phyloP scores from a whole-genome alignment of 2,797 vertebrate genomes.

The Holocentrus rufus region DNA sequence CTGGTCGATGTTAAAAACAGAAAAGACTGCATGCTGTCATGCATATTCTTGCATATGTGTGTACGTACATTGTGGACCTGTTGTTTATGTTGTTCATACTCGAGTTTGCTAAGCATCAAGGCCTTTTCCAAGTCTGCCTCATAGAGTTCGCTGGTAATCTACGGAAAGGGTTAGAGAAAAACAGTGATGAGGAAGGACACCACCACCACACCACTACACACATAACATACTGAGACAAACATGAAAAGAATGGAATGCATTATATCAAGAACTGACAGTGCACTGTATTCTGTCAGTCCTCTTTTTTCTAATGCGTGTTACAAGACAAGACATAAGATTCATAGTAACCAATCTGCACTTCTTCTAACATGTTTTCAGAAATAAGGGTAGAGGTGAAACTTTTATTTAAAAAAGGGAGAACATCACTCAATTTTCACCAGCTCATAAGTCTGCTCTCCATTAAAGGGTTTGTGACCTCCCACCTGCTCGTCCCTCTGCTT shows the following conservation, averaged over 20 bases:
- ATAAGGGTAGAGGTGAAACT: neutral
- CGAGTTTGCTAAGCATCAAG: constrained; percentile 92
- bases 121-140: constrained; percentile 96
- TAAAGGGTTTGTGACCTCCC: neutral
- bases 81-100: constrained; percentile 91
- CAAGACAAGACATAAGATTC: neutral
- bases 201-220: neutral
- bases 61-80: constrained; percentile 77
- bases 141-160: constrained; percentile 94
- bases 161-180: constrained; percentile 29
- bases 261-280: neutral
- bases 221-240: neutral
- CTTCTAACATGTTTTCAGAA: neutral
- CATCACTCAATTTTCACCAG: neutral
- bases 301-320: neutral
- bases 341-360: neutral
- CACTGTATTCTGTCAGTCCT: neutral
- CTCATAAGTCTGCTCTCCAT: neutral
- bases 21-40: neutral
- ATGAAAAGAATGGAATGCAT: neutral
- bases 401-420: neutral
- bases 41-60: neutral
- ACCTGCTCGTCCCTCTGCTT: constrained; percentile 95
- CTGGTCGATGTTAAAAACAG: too few species aligned
- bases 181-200: neutral